Conservation (phyloP, 23 tunicate genomes). For the Corella eumyota region DNA sequence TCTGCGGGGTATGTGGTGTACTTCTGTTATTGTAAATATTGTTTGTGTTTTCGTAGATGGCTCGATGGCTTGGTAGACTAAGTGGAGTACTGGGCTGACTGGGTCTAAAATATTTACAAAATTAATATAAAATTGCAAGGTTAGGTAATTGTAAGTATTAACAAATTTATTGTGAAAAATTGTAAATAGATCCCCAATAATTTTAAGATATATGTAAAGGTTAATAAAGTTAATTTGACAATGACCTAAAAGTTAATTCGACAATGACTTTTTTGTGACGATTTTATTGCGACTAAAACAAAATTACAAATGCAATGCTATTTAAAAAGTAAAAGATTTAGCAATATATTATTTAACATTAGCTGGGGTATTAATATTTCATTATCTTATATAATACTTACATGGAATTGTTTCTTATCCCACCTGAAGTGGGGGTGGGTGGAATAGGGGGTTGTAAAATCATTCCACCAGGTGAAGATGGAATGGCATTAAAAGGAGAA, state of each 20-base stretch:
- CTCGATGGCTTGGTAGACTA: conserved; percentile 17
- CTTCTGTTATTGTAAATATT: conserved; percentile 36
- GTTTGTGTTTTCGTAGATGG: conserved; percentile 73
- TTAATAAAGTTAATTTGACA: too few relatives aligned
- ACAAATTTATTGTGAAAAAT: too few relatives aligned
- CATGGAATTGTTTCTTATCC: conserved; percentile 46
- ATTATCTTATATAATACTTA: too few relatives aligned
- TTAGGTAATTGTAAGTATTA: background rate
- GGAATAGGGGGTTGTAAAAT: conserved; percentile 26
- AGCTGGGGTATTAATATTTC: too few relatives aligned
- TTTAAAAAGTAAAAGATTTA: too few relatives aligned
- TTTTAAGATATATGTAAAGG: too few relatives aligned
- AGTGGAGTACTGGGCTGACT: conserved; percentile 41
- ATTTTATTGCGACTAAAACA: too few relatives aligned
- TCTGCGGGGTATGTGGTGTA: conserved; percentile 50
- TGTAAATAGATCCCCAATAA: too few relatives aligned
- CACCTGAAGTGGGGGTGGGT: conserved; percentile 37
- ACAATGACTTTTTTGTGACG: too few relatives aligned
- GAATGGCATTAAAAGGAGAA: conserved; percentile 30
- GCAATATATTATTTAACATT: too few relatives aligned
- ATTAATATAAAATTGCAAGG: background rate
- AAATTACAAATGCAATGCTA: too few relatives aligned
- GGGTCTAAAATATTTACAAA: conserved; percentile 19
- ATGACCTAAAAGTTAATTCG: too few relatives aligned
- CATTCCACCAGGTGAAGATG: conserved; percentile 42